These are phyloP conservation scores for Formicarius rufipectus DNA, from an alignment of 2,113 vertebrate genomes.

Conservation along the genomic window DNA sequence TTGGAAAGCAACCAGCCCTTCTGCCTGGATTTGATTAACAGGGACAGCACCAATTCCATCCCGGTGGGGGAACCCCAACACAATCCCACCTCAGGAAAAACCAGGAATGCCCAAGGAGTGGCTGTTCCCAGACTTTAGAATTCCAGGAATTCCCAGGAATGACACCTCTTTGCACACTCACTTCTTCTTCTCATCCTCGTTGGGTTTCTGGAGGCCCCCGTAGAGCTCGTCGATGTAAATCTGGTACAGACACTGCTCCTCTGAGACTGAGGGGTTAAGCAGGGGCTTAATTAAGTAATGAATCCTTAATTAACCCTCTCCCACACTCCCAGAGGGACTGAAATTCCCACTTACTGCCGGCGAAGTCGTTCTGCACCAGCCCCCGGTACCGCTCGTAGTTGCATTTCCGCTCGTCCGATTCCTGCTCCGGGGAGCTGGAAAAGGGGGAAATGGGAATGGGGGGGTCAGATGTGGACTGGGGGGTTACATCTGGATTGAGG, in stretches of 20 bases:
- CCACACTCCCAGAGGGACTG: not conserved
- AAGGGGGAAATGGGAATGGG: accelerated
- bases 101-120: no score
- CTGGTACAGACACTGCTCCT: conserved; percentile 7
- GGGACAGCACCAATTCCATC: no score
- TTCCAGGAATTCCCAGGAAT: not conserved
- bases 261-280: not conserved
- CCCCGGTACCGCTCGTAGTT: conserved; percentile 97
- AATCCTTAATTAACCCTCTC: no score
- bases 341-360: conserved; percentile 85
- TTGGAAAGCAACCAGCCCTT: no score
- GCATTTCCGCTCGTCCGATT: conserved; percentile 91
- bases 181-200: conserved; percentile 2
- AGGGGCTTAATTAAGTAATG: no score
- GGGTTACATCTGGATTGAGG: no score
- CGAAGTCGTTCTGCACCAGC: conserved; percentile 97
- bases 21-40: no score
- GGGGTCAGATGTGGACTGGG: no score
- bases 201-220: not conserved
- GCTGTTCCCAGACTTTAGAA: no score
- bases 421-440: conserved; percentile 82
- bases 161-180: not conserved
- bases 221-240: not conserved
- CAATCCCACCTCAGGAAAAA: no score
- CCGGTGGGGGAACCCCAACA: no score